Conservation (phyloP, 1,140 invertebrate genomes). For the Calephelis virginiensis region DNA sequence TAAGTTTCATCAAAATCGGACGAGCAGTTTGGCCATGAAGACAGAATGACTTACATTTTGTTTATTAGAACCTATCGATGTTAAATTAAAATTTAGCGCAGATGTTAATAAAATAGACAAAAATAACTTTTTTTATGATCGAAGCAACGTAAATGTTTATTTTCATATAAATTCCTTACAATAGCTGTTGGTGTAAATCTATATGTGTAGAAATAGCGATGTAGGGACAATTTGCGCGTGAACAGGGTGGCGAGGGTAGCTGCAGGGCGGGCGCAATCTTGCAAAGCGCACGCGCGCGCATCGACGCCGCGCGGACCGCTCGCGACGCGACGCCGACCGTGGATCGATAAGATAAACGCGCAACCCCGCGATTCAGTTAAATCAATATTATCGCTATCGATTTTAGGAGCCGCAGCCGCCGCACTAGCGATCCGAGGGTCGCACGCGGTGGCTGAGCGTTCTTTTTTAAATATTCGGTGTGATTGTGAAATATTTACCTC, state of each 20-base stretch:
- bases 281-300: conserved; percentile 57
- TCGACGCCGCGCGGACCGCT: conserved; percentile 43
- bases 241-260: conserved; percentile 58
- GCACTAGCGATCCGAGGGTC: conserved; percentile 68
- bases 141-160: too few relatives aligned
- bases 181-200: background rate
- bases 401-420: conserved; percentile 74
- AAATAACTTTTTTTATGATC: too few relatives aligned
- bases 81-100: too few relatives aligned
- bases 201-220: conserved; percentile 10
- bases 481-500: background rate
- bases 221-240: conserved; percentile 63
- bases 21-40: too few relatives aligned
- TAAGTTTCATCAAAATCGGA: too few relatives aligned
- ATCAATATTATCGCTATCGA: conserved; percentile 72
- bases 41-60: too few relatives aligned
- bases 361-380: conserved; percentile 71
- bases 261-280: conserved; percentile 47
- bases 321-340: conserved; percentile 40
- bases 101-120: too few relatives aligned
- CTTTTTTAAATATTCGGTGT: conserved; percentile 15
- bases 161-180: too few relatives aligned
- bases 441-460: conserved; percentile 72
- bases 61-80: too few relatives aligned
- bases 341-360: conserved; percentile 77